Conservation (phyloP, 1,140 invertebrate species). For the Adelges cooleyi region DNA sequence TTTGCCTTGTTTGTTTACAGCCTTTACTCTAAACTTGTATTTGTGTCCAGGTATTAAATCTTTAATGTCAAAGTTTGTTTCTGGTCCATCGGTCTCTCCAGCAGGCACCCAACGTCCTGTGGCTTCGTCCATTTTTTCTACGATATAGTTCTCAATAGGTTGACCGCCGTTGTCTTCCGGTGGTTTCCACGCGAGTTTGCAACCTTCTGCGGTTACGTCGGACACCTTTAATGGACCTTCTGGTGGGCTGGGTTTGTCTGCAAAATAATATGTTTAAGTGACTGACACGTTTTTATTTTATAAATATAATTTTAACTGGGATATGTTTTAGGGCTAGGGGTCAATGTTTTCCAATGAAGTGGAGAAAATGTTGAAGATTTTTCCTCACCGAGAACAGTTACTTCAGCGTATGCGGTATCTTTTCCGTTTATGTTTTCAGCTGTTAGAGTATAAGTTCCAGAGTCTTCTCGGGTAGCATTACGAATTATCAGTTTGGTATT, state of each 20-base stretch:
- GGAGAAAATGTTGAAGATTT: too few relatives aligned
- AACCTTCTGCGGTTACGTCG: conserved; percentile 74
- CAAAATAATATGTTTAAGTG: conserved; percentile 2
- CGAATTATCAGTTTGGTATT: conserved; percentile 78
- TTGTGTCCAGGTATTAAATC: conserved; percentile 78
- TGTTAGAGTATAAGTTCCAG: conserved; percentile 79
- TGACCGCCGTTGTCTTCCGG: conserved; percentile 82
- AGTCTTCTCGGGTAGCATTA: conserved; percentile 73
- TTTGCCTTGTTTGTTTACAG: conserved; percentile 90
- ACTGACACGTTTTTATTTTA: too few relatives aligned
- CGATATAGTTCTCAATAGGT: conserved; percentile 79
- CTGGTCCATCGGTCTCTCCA: conserved; percentile 72
- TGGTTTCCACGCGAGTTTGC: conserved; percentile 75
- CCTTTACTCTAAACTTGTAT: conserved; percentile 91
- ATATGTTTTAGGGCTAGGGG: too few relatives aligned
- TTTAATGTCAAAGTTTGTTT: conserved; percentile 58
- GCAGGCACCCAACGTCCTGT: conserved; percentile 86
- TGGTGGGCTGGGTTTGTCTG: conserved; percentile 76
- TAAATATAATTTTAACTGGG: too few relatives aligned
- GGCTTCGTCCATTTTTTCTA: conserved; percentile 89
- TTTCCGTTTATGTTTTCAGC: conserved; percentile 89
- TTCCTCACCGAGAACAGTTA: conserved; percentile 73
- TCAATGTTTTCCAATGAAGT: too few relatives aligned
- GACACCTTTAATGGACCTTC: conserved; percentile 79
- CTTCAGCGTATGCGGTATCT: conserved; percentile 81